phyloP scores from a whole-genome alignment of 2,888 invertebrate species.

The Parnassius glacialis region DNA sequence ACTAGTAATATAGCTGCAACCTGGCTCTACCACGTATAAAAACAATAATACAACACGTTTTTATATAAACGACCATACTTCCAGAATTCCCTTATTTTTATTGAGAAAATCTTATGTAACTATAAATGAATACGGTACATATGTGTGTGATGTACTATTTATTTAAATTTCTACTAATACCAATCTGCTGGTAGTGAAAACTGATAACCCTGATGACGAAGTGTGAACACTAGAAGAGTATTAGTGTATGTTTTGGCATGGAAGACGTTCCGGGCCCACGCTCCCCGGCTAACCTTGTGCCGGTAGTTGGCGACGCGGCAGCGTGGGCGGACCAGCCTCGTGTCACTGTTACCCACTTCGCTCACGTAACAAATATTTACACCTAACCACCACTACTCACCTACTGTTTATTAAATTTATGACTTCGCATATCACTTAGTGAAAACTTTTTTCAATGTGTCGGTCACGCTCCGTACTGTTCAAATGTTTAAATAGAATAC shows the following conservation, averaged over 20 bases:
- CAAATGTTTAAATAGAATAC: slow-evolving; percentile 11
- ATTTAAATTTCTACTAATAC: no score
- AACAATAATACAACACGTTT: no score
- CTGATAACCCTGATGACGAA: slow-evolving; percentile 14
- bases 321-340: slow-evolving; percentile 61
- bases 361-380: slow-evolving; percentile 61
- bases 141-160: no score
- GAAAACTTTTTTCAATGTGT: slow-evolving; percentile 7
- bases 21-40: no score
- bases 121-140: no score
- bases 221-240: slow-evolving; percentile 21
- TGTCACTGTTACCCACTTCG: slow-evolving; percentile 52
- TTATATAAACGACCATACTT: no score
- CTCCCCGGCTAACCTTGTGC: slow-evolving; percentile 63
- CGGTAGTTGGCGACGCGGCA: slow-evolving; percentile 66
- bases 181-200: background rate
- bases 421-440: slow-evolving; percentile 7
- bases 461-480: slow-evolving; percentile 9
- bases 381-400: slow-evolving; percentile 32
- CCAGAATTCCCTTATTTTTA: no score
- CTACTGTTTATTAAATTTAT: slow-evolving; percentile 11
- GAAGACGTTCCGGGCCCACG: slow-evolving; percentile 56
- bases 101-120: no score
- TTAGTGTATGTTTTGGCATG: slow-evolving; percentile 47
- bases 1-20: no score